phyloP scores from a whole-genome alignment of 92 coral and sea anemone genomes.

The Epizoanthus rinbou region DNA sequence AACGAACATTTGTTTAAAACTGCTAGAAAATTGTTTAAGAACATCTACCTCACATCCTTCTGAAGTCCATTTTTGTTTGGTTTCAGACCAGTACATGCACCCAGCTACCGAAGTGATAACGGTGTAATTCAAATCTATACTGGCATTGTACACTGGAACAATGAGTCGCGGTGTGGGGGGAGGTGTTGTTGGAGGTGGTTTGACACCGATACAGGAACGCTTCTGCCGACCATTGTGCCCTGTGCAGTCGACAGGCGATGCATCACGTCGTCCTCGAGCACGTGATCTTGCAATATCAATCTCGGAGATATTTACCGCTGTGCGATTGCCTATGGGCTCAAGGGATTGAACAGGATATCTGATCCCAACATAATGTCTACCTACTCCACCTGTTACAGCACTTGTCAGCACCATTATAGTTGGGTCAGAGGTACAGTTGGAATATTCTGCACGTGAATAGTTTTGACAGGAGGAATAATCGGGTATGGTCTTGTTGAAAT shows the following conservation, averaged over 20 bases:
- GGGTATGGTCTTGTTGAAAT: slow-evolving; percentile 49
- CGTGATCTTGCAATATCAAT: background rate
- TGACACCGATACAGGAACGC: slow-evolving; percentile 68
- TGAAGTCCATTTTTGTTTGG: slow-evolving; percentile 58
- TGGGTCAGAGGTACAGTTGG: slow-evolving; percentile 53
- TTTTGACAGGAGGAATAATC: slow-evolving; percentile 47
- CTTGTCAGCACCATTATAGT: slow-evolving; percentile 52
- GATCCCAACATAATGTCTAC: slow-evolving; percentile 71
- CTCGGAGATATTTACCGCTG: background rate
- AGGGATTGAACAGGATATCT: slow-evolving; percentile 25
- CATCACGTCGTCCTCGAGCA: background rate
- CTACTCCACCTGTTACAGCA: slow-evolving; percentile 53
- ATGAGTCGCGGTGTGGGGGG: slow-evolving; percentile 42
- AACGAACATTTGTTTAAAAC: background rate
- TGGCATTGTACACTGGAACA: slow-evolving; percentile 44
- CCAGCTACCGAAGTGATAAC: slow-evolving; percentile 56
- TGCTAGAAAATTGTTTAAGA: background rate
- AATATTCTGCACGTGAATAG: background rate
- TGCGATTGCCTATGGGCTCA: background rate
- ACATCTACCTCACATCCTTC: slow-evolving; percentile 68
- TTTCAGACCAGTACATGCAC: slow-evolving; percentile 73
- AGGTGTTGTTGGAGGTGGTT: slow-evolving; percentile 63
- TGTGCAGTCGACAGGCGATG: slow-evolving; percentile 23
- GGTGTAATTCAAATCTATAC: slow-evolving; percentile 64
- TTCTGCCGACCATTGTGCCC: slow-evolving; percentile 46